Conservation (phyloP, 1,140 invertebrate genomes). For the Calliopsis andreniformis region DNA sequence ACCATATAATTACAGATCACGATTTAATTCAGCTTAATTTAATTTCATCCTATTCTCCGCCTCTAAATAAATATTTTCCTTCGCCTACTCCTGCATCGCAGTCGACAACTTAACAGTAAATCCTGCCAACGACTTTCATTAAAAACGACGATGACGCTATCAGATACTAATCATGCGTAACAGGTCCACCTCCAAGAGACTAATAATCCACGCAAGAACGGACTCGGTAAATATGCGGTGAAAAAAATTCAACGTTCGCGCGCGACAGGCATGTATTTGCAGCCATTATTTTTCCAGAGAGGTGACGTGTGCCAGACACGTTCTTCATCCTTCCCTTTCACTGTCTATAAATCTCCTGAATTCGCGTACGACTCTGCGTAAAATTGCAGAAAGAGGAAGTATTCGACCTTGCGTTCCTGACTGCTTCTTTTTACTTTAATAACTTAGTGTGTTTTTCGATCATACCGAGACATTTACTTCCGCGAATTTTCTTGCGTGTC, state of each 20-base stretch:
- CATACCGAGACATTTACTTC: neutral
- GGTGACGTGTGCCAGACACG: constrained; percentile 24
- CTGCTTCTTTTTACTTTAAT: neutral
- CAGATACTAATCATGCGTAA: neutral
- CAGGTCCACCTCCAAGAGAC: neutral
- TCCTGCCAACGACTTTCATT: neutral
- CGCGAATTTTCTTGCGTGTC: neutral
- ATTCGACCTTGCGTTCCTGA: constrained; percentile 5
- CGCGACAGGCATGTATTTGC: constrained; percentile 8
- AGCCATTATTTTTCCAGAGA: constrained; percentile 12
- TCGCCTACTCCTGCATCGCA: no score
- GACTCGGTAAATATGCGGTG: neutral
- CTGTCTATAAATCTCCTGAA: constrained; percentile 4
- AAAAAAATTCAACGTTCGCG: neutral
- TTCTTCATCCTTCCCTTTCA: constrained; percentile 29
- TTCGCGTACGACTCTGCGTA: neutral
- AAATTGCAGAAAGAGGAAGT: neutral
- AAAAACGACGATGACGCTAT: neutral
- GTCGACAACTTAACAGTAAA: no score
- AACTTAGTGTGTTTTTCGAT: neutral
- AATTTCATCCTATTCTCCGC: no score
- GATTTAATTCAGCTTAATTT: no score
- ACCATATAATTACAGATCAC: no score
- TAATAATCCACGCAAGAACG: neutral
- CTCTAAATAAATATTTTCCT: no score